Base-by-base conservation (phyloP, 2,113 vertebrate genomes). In the Proterorhinus semilunaris region DNA sequence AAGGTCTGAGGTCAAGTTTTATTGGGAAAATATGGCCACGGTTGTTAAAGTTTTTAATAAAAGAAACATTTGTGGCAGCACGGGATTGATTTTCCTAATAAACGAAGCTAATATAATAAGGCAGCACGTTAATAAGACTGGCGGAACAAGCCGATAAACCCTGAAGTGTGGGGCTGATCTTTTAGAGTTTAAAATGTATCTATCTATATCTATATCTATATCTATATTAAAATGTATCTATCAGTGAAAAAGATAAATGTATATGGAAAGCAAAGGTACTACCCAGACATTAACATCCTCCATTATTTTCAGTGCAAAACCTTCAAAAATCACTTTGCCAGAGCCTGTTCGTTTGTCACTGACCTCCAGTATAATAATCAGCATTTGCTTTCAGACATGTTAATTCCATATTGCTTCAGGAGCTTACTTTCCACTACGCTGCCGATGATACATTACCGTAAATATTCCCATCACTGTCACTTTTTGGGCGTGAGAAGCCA, bases 1-100 rank as follows among this genome's bases (percentile, higher is more conserved):
- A 74, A 53, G 73, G 82, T 84, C 75, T 83, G 82, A 81, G 80
- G 82, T 79, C 65, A 64, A 62, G 9, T 77, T 83, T 88, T 84
- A 79, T 83, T 79, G 70, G 71, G 76, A 66, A 45, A 74, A 81
- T 71, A 68, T 68, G 74, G 82, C 76, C 80, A 76, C n/a, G 44
- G 67, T 54, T 74, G 73, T 85, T 78, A 77, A 78, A 59, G 76
- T 66, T 4, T 10, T 52, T 52, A 80, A 88, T 79, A 75, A 75
- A 75, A 42, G 51, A 61, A 80, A 77, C 61, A 70, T 72, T 79
- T 78, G 76, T 78, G 74, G 73, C 65, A 53, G 15, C 74, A 17
- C n/a, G 4, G 58, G 55, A 21, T 52, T 65, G 57, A 15, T 74
- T 85, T 86, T 65, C 80, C 75, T 72, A 69, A n/a, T 62, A 52